These are phyloP conservation scores for Myrmecobius fasciatus DNA, from an alignment of 2,113 vertebrate species.

Conservation along the genomic window DNA sequence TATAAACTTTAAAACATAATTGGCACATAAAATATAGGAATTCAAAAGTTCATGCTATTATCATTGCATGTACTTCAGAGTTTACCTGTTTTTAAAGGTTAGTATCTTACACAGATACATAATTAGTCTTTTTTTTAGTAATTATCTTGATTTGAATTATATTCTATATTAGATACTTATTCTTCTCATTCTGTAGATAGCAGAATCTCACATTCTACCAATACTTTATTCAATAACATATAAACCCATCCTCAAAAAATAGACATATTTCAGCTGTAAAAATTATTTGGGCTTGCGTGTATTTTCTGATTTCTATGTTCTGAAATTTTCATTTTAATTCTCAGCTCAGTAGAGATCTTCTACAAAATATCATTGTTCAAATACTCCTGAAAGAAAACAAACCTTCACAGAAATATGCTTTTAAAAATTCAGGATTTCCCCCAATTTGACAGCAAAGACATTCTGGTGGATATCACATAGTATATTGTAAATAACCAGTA, in stretches of 20 bases:
- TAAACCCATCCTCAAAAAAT: slow-evolving; percentile 10
- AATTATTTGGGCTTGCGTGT: not conserved
- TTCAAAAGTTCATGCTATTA: slow-evolving; percentile 22
- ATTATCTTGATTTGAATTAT: slow-evolving; percentile 5
- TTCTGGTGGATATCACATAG: not conserved
- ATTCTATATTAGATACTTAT: not conserved
- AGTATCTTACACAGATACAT: not conserved
- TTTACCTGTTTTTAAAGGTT: slow-evolving; percentile 26
- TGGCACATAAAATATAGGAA: slow-evolving; percentile 19
- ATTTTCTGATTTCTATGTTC: not conserved
- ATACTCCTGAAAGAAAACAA: not conserved
- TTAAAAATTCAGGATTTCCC: not conserved
- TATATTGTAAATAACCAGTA: not conserved
- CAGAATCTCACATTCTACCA: not conserved
- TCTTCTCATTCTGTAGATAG: not conserved
- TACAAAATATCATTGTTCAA: not conserved
- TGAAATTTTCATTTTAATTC: not conserved
- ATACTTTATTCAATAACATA: not conserved
- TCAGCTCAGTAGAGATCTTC: not conserved
- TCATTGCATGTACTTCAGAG: not conserved
- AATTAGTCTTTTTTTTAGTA: not conserved
- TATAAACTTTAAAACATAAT: slow-evolving; percentile 14
- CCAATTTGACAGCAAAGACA: not conserved
- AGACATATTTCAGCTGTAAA: not conserved
- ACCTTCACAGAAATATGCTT: not conserved